phyloP scores from a whole-genome alignment of 2,797 vertebrate species.

The Nasua narica region DNA sequence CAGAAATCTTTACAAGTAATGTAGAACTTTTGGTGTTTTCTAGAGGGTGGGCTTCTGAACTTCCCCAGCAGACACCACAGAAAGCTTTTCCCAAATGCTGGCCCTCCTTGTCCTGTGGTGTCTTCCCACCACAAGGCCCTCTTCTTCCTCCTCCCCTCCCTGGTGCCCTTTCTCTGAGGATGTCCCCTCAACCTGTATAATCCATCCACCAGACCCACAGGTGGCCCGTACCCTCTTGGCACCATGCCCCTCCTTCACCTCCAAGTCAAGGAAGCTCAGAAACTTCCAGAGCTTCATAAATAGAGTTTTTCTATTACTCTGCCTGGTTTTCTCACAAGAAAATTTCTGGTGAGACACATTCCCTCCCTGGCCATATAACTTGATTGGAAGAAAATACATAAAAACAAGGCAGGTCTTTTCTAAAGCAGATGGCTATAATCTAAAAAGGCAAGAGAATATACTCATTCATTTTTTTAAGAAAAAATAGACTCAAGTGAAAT shows the following conservation, averaged over 20 bases:
- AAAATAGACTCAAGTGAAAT: background rate
- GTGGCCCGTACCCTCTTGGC: background rate
- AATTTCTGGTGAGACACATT: background rate
- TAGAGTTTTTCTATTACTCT: background rate
- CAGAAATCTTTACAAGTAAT: background rate
- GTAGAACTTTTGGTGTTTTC: background rate
- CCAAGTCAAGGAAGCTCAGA: background rate
- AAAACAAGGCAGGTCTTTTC: background rate
- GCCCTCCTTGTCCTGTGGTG: no score
- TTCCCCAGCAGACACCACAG: background rate
- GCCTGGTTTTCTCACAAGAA: background rate
- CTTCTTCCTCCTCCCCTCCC: no score
- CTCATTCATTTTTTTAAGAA: background rate
- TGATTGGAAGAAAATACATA: background rate
- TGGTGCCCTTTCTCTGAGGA: background rate
- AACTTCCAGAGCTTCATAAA: background rate
- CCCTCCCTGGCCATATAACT: background rate
- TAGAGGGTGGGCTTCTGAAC: background rate
- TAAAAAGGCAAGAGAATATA: background rate
- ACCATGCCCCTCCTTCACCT: background rate
- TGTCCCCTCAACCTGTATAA: background rate
- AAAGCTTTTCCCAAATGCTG: background rate
- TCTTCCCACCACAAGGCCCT: background rate
- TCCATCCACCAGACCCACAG: background rate
- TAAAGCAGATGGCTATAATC: background rate